phyloP scores from a whole-genome alignment of 2,797 vertebrate species.

The Triplophysa bombifrons region DNA sequence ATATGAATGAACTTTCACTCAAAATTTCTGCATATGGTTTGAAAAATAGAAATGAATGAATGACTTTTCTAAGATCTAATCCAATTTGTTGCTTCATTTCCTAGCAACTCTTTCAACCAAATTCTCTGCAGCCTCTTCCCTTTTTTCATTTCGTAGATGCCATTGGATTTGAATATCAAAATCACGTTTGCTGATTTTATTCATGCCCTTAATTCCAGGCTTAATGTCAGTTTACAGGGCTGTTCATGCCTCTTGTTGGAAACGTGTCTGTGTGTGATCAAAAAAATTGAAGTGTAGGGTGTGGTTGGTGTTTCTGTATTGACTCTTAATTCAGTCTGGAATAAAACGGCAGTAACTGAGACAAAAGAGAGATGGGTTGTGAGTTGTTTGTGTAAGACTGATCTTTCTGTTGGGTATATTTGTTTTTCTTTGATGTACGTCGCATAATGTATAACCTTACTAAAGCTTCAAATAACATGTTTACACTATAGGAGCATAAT shows the following conservation, averaged over 20 bases:
- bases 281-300: slow-evolving; percentile 15
- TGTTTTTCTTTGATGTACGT: not conserved
- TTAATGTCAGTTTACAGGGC: slow-evolving; percentile 8
- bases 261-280: not conserved
- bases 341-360: not conserved
- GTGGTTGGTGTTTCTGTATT: slow-evolving; percentile 15
- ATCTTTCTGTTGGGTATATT: not conserved
- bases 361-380: not conserved
- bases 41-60: not conserved
- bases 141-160: not conserved
- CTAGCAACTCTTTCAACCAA: not conserved
- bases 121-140: not conserved
- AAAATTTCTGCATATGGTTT: not conserved
- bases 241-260: not conserved
- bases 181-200: not conserved
- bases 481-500: slow-evolving; percentile 22
- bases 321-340: slow-evolving; percentile 5
- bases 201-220: not conserved
- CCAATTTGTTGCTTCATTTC: no score
- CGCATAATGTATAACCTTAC: not conserved
- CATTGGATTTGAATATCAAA: not conserved
- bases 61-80: no score
- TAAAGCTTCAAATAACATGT: slow-evolving; percentile 24
- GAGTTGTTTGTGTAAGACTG: not conserved
- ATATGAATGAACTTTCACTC: not conserved